Base-by-base conservation (phyloP, 64 coral and sea anemone species). In the Acropora yongei region DNA sequence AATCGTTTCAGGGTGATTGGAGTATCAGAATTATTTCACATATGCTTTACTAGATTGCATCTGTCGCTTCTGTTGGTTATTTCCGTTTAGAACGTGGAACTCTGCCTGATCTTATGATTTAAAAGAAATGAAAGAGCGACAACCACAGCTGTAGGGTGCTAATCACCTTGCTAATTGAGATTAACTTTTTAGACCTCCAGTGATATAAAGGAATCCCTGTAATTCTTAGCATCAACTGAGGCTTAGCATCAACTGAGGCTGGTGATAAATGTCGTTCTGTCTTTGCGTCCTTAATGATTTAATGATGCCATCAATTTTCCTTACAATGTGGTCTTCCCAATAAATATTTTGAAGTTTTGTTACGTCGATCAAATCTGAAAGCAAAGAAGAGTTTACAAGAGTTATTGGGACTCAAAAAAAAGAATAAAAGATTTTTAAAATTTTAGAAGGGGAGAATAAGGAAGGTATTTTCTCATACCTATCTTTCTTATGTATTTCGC, bases 181-280 rank as follows among this genome's bases (percentile, higher is more conserved):
- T 47, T 14, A 5, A 42, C 1, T 77, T 42, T 13, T 77, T 12
- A 39, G 65, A 16, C 17, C 65, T 68, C 3, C 17, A 11, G 65
- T 11, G 6, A 11, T 11, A 18, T n/a, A 10, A 68, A n/a, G n/a
- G n/a, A 4, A 17, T 20, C 20, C 43, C 84, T 75, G 84, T 87
- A 3, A 87, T 55, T 51, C 84, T 74, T 1, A 87, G 84, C 84
- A 87, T 74, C 20, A 87, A 10, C 14, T 87, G 71, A 9, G 75
- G 69, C 55, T 87, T 69, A 87, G 74, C 84, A 30, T 14, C 67
- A 2, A 87, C 30, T 18, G 42, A 40, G 72, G 86, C 39, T 30
- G 71, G 30, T 88, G 86, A 77, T 20, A 53, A 58, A 41, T 14
- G 55, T 10, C 78, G 63, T 11, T 88, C 47, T 2, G 61, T 6